A percentile compares a stretch with the other conserved stretches of the same genome.
Conservation (phyloP, 2,113 vertebrate genomes). For the Labrus mixtus region DNA sequence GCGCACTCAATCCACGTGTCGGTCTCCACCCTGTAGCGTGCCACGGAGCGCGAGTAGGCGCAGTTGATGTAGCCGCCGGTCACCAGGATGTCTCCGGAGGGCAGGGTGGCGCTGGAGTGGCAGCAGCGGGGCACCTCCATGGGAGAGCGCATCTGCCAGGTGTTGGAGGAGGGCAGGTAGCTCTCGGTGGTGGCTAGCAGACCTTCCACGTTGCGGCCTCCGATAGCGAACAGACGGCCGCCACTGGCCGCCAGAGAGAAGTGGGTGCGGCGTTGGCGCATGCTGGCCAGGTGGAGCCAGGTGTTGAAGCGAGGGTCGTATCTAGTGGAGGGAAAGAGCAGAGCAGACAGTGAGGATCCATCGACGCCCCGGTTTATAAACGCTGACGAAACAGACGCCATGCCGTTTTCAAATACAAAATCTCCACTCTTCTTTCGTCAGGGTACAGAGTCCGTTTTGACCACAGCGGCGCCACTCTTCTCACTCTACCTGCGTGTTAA, state of each 20-base stretch:
- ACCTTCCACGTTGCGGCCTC: slow-evolving; percentile 85
- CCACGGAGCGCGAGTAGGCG: slow-evolving; percentile 85
- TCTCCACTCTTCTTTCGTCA: too few relatives aligned
- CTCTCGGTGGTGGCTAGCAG: slow-evolving; percentile 84
- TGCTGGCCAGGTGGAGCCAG: slow-evolving; percentile 89
- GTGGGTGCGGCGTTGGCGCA: slow-evolving; percentile 88
- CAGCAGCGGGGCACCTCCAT: slow-evolving; percentile 88
- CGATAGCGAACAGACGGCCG: slow-evolving; percentile 85
- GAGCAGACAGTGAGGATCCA: neutral
- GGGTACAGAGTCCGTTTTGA: too few relatives aligned
- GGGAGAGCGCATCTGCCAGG: slow-evolving; percentile 84
- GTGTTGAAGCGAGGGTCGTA: slow-evolving; percentile 89
- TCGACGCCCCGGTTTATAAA: too few relatives aligned
- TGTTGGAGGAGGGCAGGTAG: slow-evolving; percentile 87
- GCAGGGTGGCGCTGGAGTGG: slow-evolving; percentile 83
- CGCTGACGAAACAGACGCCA: too few relatives aligned
- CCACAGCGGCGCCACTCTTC: too few relatives aligned
- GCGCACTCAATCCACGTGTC: slow-evolving; percentile 83
- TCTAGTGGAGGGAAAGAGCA: slow-evolving; percentile 61
- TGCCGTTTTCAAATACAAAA: too few relatives aligned
- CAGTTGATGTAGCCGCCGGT: slow-evolving; percentile 87
- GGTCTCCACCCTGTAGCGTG: slow-evolving; percentile 75
- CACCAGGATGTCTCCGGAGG: slow-evolving; percentile 84
- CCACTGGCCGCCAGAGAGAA: slow-evolving; percentile 86
- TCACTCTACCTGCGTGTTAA: too few relatives aligned